phyloP scores from a whole-genome alignment of 2,797 vertebrate genomes.

The Monodelphis domestica region DNA sequence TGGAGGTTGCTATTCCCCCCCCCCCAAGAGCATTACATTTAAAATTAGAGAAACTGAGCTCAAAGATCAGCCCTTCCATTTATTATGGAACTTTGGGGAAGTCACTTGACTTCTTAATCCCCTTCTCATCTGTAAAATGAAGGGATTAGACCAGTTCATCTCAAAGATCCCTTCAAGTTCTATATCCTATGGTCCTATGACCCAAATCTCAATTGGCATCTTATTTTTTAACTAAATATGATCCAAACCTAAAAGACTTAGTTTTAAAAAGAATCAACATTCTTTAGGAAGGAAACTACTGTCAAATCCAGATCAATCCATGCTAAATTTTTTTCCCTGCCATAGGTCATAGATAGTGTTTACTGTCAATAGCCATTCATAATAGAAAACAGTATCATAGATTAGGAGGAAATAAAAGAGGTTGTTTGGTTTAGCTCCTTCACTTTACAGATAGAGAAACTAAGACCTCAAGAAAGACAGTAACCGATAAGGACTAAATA shows the following conservation, averaged over 20 bases:
- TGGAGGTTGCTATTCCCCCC: no score
- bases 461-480: background rate
- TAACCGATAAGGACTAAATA: background rate
- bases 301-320: background rate
- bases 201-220: background rate
- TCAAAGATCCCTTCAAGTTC: background rate
- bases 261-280: background rate
- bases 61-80: background rate
- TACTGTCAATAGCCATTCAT: background rate
- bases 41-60: background rate
- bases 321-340: background rate
- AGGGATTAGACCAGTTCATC: no score
- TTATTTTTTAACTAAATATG: background rate
- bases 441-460: background rate
- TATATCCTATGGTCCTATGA: background rate
- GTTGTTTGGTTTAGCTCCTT: background rate
- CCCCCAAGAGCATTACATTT: background rate
- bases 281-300: background rate
- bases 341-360: background rate
- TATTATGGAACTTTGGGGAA: background rate
- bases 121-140: background rate
- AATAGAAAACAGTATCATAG: background rate
- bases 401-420: background rate
- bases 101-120: background rate
- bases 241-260: background rate